phyloP scores from a whole-genome alignment of 37 sponge, comb jelly and placozoan species.

The Tethya wilhelma region DNA sequence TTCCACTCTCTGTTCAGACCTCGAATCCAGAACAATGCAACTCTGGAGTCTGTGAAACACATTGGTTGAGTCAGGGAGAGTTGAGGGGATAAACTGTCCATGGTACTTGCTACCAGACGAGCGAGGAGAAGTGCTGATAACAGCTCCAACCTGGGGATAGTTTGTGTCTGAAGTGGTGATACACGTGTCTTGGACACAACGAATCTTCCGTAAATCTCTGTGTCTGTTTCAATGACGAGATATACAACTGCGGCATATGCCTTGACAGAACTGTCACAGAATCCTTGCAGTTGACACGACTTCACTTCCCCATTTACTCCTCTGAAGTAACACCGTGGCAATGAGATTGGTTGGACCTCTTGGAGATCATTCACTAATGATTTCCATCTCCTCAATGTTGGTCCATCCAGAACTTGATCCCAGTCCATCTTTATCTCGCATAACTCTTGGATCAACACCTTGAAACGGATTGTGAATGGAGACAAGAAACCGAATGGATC shows the following conservation, averaged over 20 bases:
- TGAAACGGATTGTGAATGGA: no score
- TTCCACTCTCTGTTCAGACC: no score
- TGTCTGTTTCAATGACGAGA: background rate
- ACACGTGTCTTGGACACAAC: no score
- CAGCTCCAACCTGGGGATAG: slow-evolving; percentile 26
- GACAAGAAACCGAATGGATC: no score
- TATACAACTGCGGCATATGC: slow-evolving; percentile 49
- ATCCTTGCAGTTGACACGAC: slow-evolving; percentile 17
- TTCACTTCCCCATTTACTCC: slow-evolving; percentile 7
- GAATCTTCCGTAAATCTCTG: no score
- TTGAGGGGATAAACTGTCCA: background rate
- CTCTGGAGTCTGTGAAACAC: no score
- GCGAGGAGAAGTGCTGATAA: background rate
- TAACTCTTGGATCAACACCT: no score
- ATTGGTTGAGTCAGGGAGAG: no score
- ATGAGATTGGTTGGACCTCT: background rate
- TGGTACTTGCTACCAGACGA: slow-evolving; percentile 20
- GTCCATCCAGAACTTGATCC: slow-evolving; percentile 8
- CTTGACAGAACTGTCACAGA: slow-evolving; percentile 23
- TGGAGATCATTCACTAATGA: slow-evolving; percentile 3
- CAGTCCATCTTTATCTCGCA: no score
- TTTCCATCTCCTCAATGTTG: background rate
- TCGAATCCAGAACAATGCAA: no score
- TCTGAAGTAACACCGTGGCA: slow-evolving; percentile 18
- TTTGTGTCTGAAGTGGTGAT: no score